Evolutionary conservation across 1,140 invertebrate genomes (phyloP), one percentile per base, ranked within the genome.

Genomic region (Drosophila ogumai): DNA sequence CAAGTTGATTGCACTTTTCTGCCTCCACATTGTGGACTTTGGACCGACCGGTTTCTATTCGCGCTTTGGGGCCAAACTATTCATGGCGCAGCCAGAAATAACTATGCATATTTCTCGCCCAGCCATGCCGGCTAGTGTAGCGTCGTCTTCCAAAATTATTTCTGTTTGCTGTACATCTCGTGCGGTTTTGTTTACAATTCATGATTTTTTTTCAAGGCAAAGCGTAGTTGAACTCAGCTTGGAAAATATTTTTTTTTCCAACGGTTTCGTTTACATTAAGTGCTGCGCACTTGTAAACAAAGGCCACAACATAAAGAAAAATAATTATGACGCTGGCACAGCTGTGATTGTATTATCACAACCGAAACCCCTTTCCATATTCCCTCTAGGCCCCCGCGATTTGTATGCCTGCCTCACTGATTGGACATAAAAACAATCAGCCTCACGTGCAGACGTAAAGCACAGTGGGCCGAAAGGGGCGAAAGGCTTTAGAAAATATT

Each of bases 1-100:
- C 57, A 61, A 87, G 84, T 87, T 81, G 81, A 82, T 72, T 87
- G 88, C 81, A 88, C 82, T 90, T 76, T 81, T 75, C 68, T 78
- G 67, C 40, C 40, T 67, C 73, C 47, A 43, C 60, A 67, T 38
- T n/a, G 52, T 88, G 84, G 84, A 87, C 84, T 87, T 87, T 87
- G 84, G 56, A 64, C 72, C 34, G 57, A 43, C 56, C 50, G 67
- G 57, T 52, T 75, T 64, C 64, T 54, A 28, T 78, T 41, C 58
- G 71, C 82, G 46, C 71, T 72, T 76, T 52, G 49, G 38, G 59
- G 57, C 47, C 47, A 60, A 77, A 74, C 73, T 87, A 87, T 84
- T 67, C 66, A 80, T 88, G 82, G 66, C 25, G 12, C 50, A 44
- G 63, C 63, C 75, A 68, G 58, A 76, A 60, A 64, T 59, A 60